Conservation (phyloP, 2,888 invertebrate genomes). For the Drosophila birchii region DNA sequence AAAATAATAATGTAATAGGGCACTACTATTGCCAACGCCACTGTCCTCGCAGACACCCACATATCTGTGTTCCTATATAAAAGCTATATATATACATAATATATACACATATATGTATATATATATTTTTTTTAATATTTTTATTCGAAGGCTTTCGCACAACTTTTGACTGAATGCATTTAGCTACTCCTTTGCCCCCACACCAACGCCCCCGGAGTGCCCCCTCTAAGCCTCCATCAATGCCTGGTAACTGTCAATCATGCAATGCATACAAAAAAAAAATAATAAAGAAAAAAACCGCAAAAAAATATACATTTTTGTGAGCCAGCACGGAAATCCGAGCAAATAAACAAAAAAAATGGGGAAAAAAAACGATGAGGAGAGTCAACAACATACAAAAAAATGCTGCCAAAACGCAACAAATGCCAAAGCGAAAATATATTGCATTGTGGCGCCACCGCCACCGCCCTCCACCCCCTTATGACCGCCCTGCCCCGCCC, state of each 20-base stretch:
- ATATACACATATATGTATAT: conserved; percentile 16
- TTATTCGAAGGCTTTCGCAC: conserved; percentile 58
- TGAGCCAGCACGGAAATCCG: conserved; percentile 40
- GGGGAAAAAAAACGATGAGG: conserved; percentile 1
- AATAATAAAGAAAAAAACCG: conserved; percentile 37
- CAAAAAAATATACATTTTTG: conserved; percentile 35
- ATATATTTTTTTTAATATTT: conserved; percentile 23
- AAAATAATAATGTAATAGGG: no score
- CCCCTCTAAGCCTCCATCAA: conserved; percentile 35
- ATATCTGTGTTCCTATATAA: background rate
- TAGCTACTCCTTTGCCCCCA: conserved; percentile 45
- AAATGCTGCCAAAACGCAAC: conserved; percentile 63
- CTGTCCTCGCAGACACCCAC: conserved; percentile 1
- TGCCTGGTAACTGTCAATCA: conserved; percentile 53
- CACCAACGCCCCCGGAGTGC: background rate
- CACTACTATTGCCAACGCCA: conserved; percentile 1
- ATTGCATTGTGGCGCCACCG: conserved; percentile 50
- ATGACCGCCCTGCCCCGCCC: conserved; percentile 14
- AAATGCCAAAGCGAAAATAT: conserved; percentile 70
- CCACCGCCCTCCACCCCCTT: background rate
- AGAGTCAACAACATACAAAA: conserved; percentile 20
- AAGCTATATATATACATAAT: conserved; percentile 2
- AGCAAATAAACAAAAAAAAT: conserved; percentile 38
- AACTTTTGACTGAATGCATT: conserved; percentile 65
- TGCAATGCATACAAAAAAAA: conserved; percentile 31